Evolutionary conservation across 53 echinoderm and acorn worm species (phyloP), one percentile per base, ranked within the genome.

Genomic region (Pentamera pediparva): DNA sequence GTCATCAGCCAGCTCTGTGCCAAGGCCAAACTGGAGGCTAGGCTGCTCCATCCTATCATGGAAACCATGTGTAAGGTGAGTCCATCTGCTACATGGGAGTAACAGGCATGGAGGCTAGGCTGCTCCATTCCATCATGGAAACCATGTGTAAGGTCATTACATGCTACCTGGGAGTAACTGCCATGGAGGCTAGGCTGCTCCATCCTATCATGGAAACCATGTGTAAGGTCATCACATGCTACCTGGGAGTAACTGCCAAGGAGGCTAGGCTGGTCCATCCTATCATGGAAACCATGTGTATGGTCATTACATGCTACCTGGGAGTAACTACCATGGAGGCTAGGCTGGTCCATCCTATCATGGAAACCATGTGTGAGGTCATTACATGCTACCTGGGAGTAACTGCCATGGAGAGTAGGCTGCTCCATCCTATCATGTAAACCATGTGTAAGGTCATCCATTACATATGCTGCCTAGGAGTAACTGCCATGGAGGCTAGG

Each of bases 71-170:
- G 87, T 47, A 87, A 87, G 90, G 93, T 93, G 48, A 32, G 69
- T 32, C 6, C 18, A 26, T 17, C 3, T 9, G 12, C 6, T 41
- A 41, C 43, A 41, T 41, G 15, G 9, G 15, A 41, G 15, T 10
- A 41, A 41, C n/a, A n/a, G n/a, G n/a, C n/a, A 71, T 93, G 63
- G 86, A 87, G 39, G 41, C n/a, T 7, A 59, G 65, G 5, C 49
- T 93, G 10, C 39, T 93, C n/a, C 81, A 87, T 13, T 90, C 90
- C 1, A 63, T 93, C 27, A 82, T 93, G 47, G 75, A 81, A 39
- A 76, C 82, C 41, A 84, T 87, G 39, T 84, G 87, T 47, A 87
- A 87, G 90, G 93, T 93, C n/a, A n/a, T n/a, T n/a, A n/a, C n/a
- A n/a, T n/a, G n/a, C n/a, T n/a, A n/a, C n/a, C n/a, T n/a, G n/a